phyloP scores from a whole-genome alignment of 2,113 vertebrate genomes.

The Neofelis nebulosa region DNA sequence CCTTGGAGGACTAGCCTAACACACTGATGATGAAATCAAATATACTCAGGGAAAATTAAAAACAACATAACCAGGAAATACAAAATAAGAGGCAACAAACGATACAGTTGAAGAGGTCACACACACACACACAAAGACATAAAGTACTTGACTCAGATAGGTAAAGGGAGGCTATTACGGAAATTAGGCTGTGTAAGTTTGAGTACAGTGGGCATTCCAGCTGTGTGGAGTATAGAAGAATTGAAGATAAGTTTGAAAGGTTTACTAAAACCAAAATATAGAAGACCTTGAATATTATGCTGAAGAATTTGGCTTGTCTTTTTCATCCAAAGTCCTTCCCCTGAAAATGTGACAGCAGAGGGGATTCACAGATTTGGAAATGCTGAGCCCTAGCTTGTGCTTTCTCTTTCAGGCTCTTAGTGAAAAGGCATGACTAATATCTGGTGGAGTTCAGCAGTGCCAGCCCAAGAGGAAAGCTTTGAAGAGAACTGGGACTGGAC shows the following conservation, averaged over 20 bases:
- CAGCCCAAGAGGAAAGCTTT: not conserved
- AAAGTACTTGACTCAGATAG: not conserved
- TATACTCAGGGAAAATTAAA: not conserved
- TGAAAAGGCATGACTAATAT: not conserved
- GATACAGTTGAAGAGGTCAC: not conserved
- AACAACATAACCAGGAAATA: not conserved
- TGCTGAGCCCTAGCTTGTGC: not conserved
- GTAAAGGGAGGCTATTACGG: not conserved
- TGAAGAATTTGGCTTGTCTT: not conserved
- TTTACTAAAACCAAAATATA: constrained; percentile 1
- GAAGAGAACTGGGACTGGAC: not conserved
- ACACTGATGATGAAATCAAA: not conserved
- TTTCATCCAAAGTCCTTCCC: not conserved
- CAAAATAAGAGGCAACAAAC: not conserved
- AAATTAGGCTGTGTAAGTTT: not conserved
- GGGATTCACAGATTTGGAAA: not conserved
- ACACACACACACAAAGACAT: not conserved
- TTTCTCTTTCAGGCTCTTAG: not conserved
- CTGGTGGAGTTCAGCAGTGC: not conserved
- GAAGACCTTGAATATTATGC: not conserved
- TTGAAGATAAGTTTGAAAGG: not conserved
- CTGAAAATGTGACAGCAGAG: not conserved
- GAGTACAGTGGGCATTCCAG: not conserved
- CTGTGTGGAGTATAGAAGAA: not conserved
- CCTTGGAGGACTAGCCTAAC: not conserved